Conservation (phyloP, 1,140 invertebrate species). For the Orchestia grillus region DNA sequence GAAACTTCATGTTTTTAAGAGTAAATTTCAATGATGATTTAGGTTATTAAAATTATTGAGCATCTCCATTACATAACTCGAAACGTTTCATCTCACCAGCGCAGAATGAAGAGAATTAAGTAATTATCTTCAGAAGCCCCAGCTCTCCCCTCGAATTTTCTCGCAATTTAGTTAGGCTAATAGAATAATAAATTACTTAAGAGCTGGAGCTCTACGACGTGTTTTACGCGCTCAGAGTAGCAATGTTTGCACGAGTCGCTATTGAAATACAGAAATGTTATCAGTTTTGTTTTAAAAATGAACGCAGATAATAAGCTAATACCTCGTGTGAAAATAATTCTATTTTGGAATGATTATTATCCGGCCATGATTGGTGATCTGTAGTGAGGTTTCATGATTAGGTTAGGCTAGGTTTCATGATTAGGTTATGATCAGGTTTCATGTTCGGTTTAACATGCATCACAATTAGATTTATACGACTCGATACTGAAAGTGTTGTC, state of each 20-base stretch:
- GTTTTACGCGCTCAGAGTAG: background rate
- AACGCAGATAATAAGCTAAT: too few relatives aligned
- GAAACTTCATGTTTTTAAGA: background rate
- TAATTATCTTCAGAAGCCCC: background rate
- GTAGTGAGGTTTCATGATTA: too few relatives aligned
- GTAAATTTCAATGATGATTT: background rate
- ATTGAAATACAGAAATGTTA: too few relatives aligned
- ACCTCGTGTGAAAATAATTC: too few relatives aligned
- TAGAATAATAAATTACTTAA: background rate
- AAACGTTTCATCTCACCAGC: background rate
- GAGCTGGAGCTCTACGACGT: background rate
- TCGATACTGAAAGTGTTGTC: too few relatives aligned
- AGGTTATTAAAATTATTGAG: background rate
- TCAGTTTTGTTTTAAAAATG: too few relatives aligned
- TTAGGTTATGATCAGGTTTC: too few relatives aligned
- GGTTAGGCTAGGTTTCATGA: too few relatives aligned
- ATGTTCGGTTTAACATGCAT: too few relatives aligned
- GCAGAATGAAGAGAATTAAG: background rate
- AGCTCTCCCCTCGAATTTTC: background rate
- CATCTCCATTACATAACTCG: background rate
- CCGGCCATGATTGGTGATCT: too few relatives aligned
- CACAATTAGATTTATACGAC: too few relatives aligned
- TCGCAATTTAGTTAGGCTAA: background rate
- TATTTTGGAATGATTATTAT: too few relatives aligned
- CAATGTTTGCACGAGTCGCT: background rate